These are phyloP conservation scores for Philantomba maxwellii DNA, from an alignment of 2,113 vertebrate genomes.

Conservation along the genomic window DNA sequence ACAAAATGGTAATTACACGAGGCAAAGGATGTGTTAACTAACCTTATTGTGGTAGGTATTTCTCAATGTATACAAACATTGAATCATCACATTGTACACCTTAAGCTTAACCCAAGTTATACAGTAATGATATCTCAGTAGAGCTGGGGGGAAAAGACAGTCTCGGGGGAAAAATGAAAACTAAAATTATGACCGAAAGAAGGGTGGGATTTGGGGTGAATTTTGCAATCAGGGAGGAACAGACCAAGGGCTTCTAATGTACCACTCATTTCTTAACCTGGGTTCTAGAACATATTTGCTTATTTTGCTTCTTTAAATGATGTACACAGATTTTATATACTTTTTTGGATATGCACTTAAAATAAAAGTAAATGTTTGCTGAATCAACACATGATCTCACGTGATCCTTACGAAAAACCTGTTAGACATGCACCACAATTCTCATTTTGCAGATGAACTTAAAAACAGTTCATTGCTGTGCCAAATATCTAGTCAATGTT, in stretches of 20 bases:
- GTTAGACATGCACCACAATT: neutral
- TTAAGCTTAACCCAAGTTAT: neutral
- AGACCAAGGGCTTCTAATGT: neutral
- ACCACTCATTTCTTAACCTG: neutral
- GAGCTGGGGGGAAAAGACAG: neutral
- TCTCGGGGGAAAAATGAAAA: neutral
- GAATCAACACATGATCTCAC: neutral
- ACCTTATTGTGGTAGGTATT: neutral
- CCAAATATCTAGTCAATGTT: neutral
- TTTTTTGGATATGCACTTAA: neutral
- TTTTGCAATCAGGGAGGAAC: neutral
- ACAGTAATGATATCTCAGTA: neutral
- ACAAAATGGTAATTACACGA: neutral
- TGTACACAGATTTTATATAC: neutral
- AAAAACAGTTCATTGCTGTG: neutral
- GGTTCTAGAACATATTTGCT: neutral
- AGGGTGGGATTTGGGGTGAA: neutral
- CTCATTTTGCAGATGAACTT: neutral
- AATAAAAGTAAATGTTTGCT: neutral
- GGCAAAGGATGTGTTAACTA: neutral
- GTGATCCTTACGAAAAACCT: neutral
- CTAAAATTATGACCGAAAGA: neutral
- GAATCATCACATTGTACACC: neutral
- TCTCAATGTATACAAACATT: neutral
- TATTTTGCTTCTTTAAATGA: neutral